Conservation (phyloP, 2,113 vertebrate genomes). For the Sebastes schlegelii region DNA sequence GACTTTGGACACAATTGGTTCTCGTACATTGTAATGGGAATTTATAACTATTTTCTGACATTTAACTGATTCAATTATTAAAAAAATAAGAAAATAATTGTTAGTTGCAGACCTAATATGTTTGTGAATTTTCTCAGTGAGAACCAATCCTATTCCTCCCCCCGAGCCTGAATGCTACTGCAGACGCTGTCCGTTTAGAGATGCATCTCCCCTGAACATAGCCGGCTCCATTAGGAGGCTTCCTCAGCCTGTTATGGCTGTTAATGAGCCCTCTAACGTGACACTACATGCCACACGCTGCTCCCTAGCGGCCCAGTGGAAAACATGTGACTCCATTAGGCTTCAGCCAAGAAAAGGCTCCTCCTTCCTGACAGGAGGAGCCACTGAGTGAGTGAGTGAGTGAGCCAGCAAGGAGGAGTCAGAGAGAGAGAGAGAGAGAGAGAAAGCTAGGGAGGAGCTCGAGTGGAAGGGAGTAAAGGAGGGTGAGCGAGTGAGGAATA, state of each 20-base stretch:
- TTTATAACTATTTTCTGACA: background rate
- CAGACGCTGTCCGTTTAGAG: conserved; percentile 24
- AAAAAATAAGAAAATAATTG: background rate
- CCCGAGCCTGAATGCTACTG: conserved; percentile 10
- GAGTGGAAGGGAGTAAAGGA: background rate
- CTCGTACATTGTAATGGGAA: background rate
- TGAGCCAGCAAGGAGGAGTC: conserved; percentile 18
- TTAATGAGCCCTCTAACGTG: conserved; percentile 65
- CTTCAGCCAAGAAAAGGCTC: conserved; percentile 22
- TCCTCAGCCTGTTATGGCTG: conserved; percentile 39
- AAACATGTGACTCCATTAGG: conserved; percentile 61
- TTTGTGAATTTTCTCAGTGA: background rate
- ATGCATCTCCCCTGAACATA: conserved; percentile 26
- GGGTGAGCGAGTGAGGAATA: conserved; percentile 4
- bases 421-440: background rate
- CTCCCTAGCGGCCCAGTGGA: conserved; percentile 77
- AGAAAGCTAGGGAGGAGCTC: conserved; percentile 15
- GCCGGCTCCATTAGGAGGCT: conserved; percentile 49
- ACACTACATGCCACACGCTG: conserved; percentile 74
- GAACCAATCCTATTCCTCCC: conserved; percentile 1
- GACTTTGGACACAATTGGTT: background rate
- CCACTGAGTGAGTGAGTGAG: background rate
- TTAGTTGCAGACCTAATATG: background rate
- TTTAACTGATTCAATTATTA: background rate
- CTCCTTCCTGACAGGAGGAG: conserved; percentile 49